phyloP scores from a whole-genome alignment of 1,140 invertebrate genomes.

The Liolophura sinensis region DNA sequence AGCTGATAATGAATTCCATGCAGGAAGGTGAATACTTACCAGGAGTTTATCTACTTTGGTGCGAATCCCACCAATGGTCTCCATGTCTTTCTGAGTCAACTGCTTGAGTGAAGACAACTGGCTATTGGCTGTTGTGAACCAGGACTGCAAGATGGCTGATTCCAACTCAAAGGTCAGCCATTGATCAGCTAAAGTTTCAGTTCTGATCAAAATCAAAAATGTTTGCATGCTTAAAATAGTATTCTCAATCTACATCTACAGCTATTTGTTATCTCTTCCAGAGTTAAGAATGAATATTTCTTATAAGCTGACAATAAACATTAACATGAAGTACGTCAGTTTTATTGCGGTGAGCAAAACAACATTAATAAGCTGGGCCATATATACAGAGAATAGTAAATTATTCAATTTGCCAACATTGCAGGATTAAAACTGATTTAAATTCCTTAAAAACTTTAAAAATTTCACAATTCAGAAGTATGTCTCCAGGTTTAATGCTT shows the following conservation, averaged over 20 bases:
- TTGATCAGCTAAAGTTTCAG: conserved; percentile 47
- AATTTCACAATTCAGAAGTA: too few relatives aligned
- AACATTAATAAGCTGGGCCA: too few relatives aligned
- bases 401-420: too few relatives aligned
- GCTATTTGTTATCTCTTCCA: background rate
- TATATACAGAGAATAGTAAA: too few relatives aligned
- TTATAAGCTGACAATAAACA: too few relatives aligned
- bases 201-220: conserved; percentile 26
- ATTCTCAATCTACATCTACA: background rate
- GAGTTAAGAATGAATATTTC: background rate
- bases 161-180: conserved; percentile 48
- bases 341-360: too few relatives aligned
- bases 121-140: conserved; percentile 44
- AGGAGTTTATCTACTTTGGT: conserved; percentile 48
- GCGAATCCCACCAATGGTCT: conserved; percentile 44
- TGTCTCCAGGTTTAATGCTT: background rate
- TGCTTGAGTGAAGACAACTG: conserved; percentile 38
- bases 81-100: conserved; percentile 38
- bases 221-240: conserved; percentile 7
- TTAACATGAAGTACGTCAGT: too few relatives aligned
- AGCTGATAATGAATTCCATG: too few relatives aligned
- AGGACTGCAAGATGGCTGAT: conserved; percentile 40
- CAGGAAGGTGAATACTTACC: conserved; percentile 27
- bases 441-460: too few relatives aligned
- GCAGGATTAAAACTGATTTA: too few relatives aligned